Conservation (phyloP, 2,888 invertebrate genomes). For the Sinopyrophorus schimmeli region DNA sequence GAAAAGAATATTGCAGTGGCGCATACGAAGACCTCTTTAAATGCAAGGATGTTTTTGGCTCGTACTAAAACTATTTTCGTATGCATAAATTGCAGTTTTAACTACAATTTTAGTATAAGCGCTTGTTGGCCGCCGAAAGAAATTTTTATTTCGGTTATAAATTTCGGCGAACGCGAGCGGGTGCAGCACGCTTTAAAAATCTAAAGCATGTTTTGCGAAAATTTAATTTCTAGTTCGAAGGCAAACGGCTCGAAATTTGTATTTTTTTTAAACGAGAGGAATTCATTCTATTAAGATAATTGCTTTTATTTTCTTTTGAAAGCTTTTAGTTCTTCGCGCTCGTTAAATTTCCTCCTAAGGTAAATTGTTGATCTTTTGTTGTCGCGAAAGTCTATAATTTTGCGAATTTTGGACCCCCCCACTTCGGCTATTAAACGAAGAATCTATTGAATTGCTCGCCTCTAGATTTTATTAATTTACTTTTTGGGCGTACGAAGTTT, state of each 20-base stretch:
- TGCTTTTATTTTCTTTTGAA: too few species aligned
- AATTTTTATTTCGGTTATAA: neutral
- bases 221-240: too few species aligned
- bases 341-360: neutral
- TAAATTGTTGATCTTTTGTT: neutral
- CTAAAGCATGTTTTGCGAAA: neutral
- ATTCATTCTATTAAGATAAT: neutral
- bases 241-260: too few species aligned
- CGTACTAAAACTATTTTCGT: too few species aligned
- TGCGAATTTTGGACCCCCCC: too few species aligned
- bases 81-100: slow-evolving; percentile 12
- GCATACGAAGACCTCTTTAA: slow-evolving; percentile 27
- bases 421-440: too few species aligned
- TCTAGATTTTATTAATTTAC: too few species aligned
- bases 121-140: neutral
- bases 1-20: slow-evolving; percentile 24
- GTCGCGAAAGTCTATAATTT: slow-evolving; percentile 1
- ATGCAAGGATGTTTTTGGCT: slow-evolving; percentile 16
- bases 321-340: neutral
- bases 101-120: slow-evolving; percentile 11
- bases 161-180: too few species aligned
- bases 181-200: neutral
- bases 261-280: too few species aligned
- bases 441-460: too few species aligned
- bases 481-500: too few species aligned